Base-by-base conservation (phyloP, 1,140 invertebrate genomes). In the Metopolophium dirhodum region DNA sequence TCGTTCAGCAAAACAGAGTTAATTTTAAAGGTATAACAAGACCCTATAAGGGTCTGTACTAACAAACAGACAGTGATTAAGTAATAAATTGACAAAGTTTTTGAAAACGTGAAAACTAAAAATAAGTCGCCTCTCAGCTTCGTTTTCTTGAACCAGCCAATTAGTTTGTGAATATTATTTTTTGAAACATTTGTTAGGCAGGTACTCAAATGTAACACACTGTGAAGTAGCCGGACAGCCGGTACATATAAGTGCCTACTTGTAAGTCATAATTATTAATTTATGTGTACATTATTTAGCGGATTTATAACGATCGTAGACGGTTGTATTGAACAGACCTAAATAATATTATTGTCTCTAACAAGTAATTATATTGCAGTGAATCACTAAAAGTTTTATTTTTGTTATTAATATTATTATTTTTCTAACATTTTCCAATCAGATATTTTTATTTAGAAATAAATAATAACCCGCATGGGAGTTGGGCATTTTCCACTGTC, bases 381-480 rank as follows among this genome's bases (percentile, higher is more conserved):
- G 61, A 77, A 77, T n/a, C 61, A n/a, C 61, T 77, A n/a, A 77
- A n/a, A 77, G 61, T 77, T n/a, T 77, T n/a, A n/a, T 68, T 77
- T 18, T n/a, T n/a, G 1, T n/a, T 57, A 54, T 54, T 54, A 54
- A 11, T 54, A 54, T 22, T 11, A 22, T 26, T 68, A 18, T 68
- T 77, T 77, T 77, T 77, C 14, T 35, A 30, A 35, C 14, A 77
- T 77, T n/a, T 77, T 18, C 61, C 14, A 77, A 4, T 20, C 61
- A n/a, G n/a, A 18, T 18, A 7, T 77, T 77, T 77, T 77, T 77
- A 77, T 77, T n/a, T 77, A n/a, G 1, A 37, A 37, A 37, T 37
- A 37, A 37, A 37, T 35, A 61, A 18, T 51, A 51, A 51, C 49
- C 49, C 49, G 49, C 14, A 51, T 11, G 14, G 49, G 11, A 18